A percentile compares a stretch with the other conserved stretches of the same genome.
Conservation (phyloP, 2,888 invertebrate species). For the Caenorhabditis zanzibari region DNA sequence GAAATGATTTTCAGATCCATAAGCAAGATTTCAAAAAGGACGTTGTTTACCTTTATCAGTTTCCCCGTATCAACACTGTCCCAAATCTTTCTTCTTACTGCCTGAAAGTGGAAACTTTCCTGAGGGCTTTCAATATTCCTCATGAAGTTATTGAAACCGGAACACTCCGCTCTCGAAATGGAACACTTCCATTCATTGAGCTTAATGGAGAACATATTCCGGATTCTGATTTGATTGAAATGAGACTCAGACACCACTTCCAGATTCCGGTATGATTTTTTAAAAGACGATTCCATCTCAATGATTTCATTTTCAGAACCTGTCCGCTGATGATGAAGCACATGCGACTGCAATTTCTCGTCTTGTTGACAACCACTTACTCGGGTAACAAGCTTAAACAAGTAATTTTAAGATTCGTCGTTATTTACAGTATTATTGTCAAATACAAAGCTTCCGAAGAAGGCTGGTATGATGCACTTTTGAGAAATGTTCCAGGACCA, state of each 20-base stretch:
- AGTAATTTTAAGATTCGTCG: not conserved
- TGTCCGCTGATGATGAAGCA: conserved; percentile 38
- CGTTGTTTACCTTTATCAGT: conserved; percentile 71
- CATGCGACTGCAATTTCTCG: conserved; percentile 48
- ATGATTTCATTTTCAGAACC: conserved; percentile 9
- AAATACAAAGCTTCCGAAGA: conserved; percentile 37
- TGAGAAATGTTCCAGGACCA: conserved; percentile 28
- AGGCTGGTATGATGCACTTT: conserved; percentile 31
- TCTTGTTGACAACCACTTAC: conserved; percentile 49
- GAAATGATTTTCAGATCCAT: conserved; percentile 29
- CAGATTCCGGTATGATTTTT: conserved; percentile 24
- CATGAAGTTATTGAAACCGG: conserved; percentile 70
- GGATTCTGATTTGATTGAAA: conserved; percentile 59
- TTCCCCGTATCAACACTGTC: conserved; percentile 69
- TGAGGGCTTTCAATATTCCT: conserved; percentile 79
- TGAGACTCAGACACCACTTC: conserved; percentile 53
- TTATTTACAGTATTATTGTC: conserved; percentile 37
- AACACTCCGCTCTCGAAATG: conserved; percentile 39
- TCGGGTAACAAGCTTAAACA: conserved; percentile 5
- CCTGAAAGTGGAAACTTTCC: conserved; percentile 79
- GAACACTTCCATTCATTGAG: conserved; percentile 56
- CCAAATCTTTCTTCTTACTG: conserved; percentile 81
- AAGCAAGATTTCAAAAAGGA: conserved; percentile 69
- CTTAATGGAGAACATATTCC: conserved; percentile 62
- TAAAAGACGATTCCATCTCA: not conserved